phyloP scores from a whole-genome alignment of 2,888 invertebrate genomes.

The Drosophila pseudotakahashii region DNA sequence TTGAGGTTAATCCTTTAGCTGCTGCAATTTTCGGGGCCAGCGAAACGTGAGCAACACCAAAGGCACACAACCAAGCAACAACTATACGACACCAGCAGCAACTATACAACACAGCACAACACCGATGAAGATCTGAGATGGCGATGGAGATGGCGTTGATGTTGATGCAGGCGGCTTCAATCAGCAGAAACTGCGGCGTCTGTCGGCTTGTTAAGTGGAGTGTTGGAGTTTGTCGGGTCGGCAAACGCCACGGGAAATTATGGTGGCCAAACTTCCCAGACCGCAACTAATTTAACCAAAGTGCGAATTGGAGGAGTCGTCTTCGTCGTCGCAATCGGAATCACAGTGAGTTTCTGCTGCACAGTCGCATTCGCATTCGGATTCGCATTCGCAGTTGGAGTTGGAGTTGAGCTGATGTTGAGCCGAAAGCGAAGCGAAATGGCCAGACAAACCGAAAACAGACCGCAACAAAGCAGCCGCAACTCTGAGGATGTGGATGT shows the following conservation, averaged over 20 bases:
- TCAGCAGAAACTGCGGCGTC: conserved; percentile 53
- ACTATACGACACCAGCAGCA: conserved; percentile 1
- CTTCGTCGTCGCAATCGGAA: conserved; percentile 58
- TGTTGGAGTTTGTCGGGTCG: conserved; percentile 70
- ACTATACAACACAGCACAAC: conserved; percentile 9
- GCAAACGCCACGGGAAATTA: conserved; percentile 80
- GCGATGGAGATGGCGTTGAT: conserved; percentile 73
- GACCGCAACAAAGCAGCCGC: conserved; percentile 77
- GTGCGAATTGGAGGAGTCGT: conserved; percentile 80
- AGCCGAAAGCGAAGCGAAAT: conserved; percentile 74
- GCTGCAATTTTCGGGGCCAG: conserved; percentile 75
- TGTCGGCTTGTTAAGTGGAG: conserved; percentile 59
- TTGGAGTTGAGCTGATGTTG: conserved; percentile 33
- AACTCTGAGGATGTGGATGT: conserved; percentile 5
- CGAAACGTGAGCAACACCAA: conserved; percentile 68
- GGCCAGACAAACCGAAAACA: conserved; percentile 73
- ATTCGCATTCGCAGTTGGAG: conserved; percentile 14
- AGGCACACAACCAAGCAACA: conserved; percentile 33
- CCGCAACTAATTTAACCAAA: conserved; percentile 80
- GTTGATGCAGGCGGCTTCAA: conserved; percentile 80
- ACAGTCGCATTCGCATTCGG: conserved; percentile 12
- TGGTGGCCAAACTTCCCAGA: conserved; percentile 80
- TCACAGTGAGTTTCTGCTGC: conserved; percentile 47
- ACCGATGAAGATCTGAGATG: conserved; percentile 71
- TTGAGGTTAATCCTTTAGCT: conserved; percentile 79